phyloP scores from a whole-genome alignment of 2,888 invertebrate species.

The Hesperia comma region DNA sequence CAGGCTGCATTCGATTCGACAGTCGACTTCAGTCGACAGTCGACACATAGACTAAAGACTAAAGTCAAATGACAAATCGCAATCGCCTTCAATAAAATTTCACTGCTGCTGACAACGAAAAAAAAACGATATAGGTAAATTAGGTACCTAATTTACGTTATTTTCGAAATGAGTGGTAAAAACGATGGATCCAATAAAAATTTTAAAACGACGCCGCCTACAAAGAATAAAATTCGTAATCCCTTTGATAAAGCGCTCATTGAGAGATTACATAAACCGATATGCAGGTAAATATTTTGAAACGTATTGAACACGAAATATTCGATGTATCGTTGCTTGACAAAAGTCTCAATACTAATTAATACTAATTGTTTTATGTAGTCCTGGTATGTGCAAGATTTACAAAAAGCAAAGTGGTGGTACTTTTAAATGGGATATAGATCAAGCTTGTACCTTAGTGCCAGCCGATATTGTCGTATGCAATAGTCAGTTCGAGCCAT shows the following conservation, averaged over 20 bases:
- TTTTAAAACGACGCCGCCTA: constrained; percentile 71
- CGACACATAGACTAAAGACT: too few relatives aligned
- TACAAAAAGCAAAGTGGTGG: constrained; percentile 71
- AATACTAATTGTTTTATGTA: constrained; percentile 44
- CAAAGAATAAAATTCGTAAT: constrained; percentile 83
- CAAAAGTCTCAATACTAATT: neutral
- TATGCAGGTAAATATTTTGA: constrained; percentile 84
- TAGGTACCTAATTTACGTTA: neutral
- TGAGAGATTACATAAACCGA: constrained; percentile 86
- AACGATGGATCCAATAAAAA: constrained; percentile 62
- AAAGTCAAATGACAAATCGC: too few relatives aligned
- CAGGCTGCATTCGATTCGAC: too few relatives aligned
- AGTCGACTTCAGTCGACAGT: too few relatives aligned
- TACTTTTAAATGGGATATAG: constrained; percentile 86
- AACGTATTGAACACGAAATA: neutral
- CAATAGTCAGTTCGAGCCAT: constrained; percentile 84
- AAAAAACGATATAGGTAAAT: too few relatives aligned
- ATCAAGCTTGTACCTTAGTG: constrained; percentile 86
- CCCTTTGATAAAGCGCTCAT: constrained; percentile 87
- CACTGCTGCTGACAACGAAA: neutral
- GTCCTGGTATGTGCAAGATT: constrained; percentile 81
- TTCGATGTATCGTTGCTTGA: neutral
- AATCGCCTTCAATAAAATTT: neutral
- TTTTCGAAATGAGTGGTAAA: constrained; percentile 71
- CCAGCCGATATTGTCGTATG: constrained; percentile 88